Evolutionary conservation across 1,140 invertebrate genomes (phyloP).

Genomic region (Nomia melanderi): DNA sequence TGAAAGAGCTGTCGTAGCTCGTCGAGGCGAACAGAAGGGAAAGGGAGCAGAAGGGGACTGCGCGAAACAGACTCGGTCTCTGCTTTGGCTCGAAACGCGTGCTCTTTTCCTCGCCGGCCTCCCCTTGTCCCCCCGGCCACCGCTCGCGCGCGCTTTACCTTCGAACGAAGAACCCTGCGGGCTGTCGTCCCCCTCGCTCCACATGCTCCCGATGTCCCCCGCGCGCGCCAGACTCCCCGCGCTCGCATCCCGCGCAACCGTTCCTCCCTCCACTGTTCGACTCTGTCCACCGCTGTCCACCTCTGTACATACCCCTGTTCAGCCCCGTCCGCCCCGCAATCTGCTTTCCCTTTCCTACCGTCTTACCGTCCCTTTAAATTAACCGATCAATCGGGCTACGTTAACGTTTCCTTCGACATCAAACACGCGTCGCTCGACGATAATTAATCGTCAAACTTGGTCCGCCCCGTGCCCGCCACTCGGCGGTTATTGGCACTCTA

Average conservation of each 20-base stretch:
- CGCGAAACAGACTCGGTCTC: conserved; percentile 73
- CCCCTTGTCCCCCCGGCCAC: background rate
- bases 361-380: conserved; percentile 78
- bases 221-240: conserved; percentile 14
- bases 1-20: conserved; percentile 80
- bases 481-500: conserved; percentile 64
- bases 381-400: conserved; percentile 77
- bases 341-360: conserved; percentile 50
- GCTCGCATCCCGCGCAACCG: conserved; percentile 41
- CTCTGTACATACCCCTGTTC: conserved; percentile 44
- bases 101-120: conserved; percentile 57
- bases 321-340: conserved; percentile 25
- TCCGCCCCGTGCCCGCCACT: conserved; percentile 16
- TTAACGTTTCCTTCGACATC: conserved; percentile 72
- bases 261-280: conserved; percentile 14
- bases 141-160: conserved; percentile 27
- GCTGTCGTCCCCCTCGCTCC: conserved; percentile 33
- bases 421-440: conserved; percentile 77
- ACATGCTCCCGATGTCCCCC: background rate
- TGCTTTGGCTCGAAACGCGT: conserved; percentile 64
- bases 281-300: conserved; percentile 31
- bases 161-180: conserved; percentile 54
- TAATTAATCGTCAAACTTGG: conserved; percentile 76
- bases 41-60: conserved; percentile 75
- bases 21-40: conserved; percentile 78